phyloP scores from a whole-genome alignment of 2,113 vertebrate species.

The Microcebus ravelobensis region DNA sequence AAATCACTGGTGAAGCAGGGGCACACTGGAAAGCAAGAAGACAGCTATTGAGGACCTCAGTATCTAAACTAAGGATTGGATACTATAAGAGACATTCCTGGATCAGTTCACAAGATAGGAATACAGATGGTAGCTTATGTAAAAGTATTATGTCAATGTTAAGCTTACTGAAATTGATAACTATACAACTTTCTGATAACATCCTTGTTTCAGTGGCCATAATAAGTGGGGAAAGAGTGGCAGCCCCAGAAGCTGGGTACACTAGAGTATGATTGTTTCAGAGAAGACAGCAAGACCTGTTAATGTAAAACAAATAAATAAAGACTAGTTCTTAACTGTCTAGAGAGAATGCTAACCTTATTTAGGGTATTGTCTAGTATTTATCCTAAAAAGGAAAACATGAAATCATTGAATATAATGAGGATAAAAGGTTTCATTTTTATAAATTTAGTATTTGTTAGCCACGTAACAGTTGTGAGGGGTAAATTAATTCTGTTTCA shows the following conservation, averaged over 20 bases:
- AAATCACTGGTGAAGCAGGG: neutral
- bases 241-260: neutral
- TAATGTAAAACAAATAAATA: neutral
- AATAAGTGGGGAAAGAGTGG: neutral
- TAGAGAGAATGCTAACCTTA: neutral
- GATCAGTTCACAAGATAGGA: neutral
- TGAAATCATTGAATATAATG: neutral
- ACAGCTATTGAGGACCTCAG: neutral
- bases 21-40: neutral
- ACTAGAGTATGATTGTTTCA: neutral
- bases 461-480: neutral
- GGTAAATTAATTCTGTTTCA: neutral
- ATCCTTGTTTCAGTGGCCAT: neutral
- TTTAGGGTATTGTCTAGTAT: neutral
- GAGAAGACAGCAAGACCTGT: neutral
- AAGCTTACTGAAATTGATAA: neutral
- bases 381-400: conserved; percentile 10
- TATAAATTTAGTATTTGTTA: neutral
- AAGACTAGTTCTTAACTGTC: neutral
- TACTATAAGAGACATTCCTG: neutral
- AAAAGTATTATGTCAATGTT: neutral
- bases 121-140: neutral
- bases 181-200: neutral
- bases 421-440: neutral
- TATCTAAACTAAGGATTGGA: neutral